Evolutionary conservation across 2,113 vertebrate genomes (phyloP).

Genomic region (Osmerus mordax): DNA sequence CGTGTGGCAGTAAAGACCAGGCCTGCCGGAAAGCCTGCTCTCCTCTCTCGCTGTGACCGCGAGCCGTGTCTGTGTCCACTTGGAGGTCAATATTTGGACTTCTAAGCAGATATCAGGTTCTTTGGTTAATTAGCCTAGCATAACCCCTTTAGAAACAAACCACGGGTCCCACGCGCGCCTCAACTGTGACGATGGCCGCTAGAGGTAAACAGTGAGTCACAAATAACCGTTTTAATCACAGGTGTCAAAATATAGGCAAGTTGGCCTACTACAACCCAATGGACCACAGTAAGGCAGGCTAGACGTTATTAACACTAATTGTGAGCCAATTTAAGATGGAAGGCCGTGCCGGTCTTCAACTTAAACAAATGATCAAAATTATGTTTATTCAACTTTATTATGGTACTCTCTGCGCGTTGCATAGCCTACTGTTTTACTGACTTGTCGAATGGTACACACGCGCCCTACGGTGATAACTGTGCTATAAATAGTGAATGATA

Average conservation of each 20-base stretch:
- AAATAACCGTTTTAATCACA: too few species aligned
- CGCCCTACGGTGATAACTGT: not conserved
- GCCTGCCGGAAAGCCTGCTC: not conserved
- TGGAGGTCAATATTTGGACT: conserved; percentile 4
- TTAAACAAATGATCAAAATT: too few species aligned
- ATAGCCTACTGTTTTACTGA: not conserved
- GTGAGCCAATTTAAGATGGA: too few species aligned
- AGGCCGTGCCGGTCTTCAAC: too few species aligned
- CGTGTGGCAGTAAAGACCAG: not conserved
- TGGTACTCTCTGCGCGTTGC: not conserved
- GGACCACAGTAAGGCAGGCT: too few species aligned
- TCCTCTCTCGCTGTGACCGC: not conserved
- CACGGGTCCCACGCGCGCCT: not conserved
- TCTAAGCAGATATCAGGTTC: not conserved
- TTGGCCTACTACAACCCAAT: too few species aligned
- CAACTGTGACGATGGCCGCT: not conserved
- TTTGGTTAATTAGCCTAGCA: not conserved
- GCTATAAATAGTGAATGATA: conserved; percentile 56
- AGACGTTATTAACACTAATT: too few species aligned
- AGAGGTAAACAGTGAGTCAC: too few species aligned
- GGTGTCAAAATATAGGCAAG: too few species aligned
- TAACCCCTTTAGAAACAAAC: not conserved
- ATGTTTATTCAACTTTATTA: not conserved
- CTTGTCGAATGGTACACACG: not conserved
- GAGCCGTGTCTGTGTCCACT: not conserved